Evolutionary conservation across 2,888 invertebrate species (phyloP), one percentile per base, ranked within the genome.

Genomic region (Tetranychus truncatus): DNA sequence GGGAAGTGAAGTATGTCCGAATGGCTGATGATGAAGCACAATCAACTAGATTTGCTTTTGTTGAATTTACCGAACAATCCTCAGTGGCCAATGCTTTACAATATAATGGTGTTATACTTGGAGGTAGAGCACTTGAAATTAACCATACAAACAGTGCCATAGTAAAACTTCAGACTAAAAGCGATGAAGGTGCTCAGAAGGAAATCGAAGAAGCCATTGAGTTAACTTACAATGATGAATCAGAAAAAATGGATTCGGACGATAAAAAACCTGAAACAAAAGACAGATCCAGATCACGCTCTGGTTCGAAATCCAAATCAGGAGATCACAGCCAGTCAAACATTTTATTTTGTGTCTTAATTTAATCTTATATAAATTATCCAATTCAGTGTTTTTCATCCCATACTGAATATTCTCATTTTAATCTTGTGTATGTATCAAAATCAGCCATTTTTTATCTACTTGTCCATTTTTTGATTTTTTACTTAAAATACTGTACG

Each of bases 181-280:
- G 95, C 83, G 94, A 92, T 79, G 94, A 95, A 82, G 94, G 93
- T 1, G 95, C 95, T 0, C 92, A 95, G 81, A 88, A 91, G 71
- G 95, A 95, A 84, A 94, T 96, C 75, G 95, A 95, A 82, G 95
- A 95, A 82, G 95, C 95, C 0, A 95, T 99, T 94, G 94, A 92
- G 84, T 92, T 92, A 0, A 79, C 78, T 77, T 72, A 73, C 21
- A 71, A 24, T 65, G 20, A 46, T 34, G n/a, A n/a, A 66, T 15
- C 67, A 20, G 69, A 72, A 66, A 65, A 73, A 8, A 21, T 55
- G 55, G 55, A 55, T 5, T 9, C 6, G 15, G 55, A 55, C 7
- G 55, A 55, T 6, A 20, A 69, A 4, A 69, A 20, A 69, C 11
- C 69, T 69, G 65, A 65, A 15, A 21, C 15, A 45, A 44, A 21